Conservation (phyloP, 2,888 invertebrate species). For the Limnephilus auricula region DNA sequence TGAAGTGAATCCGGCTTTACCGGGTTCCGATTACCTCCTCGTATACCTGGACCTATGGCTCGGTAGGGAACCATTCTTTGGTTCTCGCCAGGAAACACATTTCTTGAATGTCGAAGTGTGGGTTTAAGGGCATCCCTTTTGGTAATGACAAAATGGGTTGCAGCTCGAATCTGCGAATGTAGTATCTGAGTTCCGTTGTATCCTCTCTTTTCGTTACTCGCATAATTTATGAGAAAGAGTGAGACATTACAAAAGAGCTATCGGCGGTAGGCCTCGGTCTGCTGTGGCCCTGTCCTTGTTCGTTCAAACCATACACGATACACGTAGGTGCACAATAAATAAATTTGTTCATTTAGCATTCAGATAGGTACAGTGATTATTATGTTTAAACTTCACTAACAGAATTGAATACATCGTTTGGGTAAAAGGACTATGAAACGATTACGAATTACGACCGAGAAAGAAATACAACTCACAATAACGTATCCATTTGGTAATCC, state of each 20-base stretch:
- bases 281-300: not conserved
- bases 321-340: not conserved
- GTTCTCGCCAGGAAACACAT: constrained; percentile 2
- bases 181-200: not conserved
- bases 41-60: not conserved
- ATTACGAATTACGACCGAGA: not conserved
- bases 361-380: not conserved
- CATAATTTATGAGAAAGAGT: too few species aligned
- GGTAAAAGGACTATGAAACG: not conserved
- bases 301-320: not conserved
- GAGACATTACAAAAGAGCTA: too few species aligned
- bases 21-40: not conserved
- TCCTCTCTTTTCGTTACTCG: not conserved
- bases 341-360: not conserved
- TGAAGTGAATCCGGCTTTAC: not conserved
- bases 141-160: constrained; percentile 11
- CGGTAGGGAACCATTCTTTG: not conserved
- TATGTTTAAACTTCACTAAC: not conserved
- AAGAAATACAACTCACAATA: not conserved
- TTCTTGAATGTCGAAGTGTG: not conserved
- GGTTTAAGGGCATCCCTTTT: constrained; percentile 5
- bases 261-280: too few species aligned
- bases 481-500: not conserved
- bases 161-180: too few species aligned
- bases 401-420: not conserved